These are phyloP conservation scores for Cerceris rybyensis DNA, from an alignment of 2,888 invertebrate species.

Conservation along the genomic window DNA sequence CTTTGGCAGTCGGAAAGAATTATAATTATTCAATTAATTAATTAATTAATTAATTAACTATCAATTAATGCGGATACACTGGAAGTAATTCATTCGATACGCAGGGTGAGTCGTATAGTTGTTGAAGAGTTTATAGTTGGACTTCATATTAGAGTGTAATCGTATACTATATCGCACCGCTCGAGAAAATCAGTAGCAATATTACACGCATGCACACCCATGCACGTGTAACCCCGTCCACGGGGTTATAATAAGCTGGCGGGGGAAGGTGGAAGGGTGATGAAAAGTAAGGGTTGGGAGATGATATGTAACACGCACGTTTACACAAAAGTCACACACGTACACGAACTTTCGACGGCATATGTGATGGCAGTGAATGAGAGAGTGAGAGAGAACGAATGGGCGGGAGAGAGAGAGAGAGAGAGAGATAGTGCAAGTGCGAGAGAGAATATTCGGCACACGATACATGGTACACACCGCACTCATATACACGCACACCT, in stretches of 20 bases:
- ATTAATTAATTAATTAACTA: constrained; percentile 67
- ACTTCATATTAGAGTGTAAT: constrained; percentile 78
- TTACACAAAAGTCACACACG: too few species aligned
- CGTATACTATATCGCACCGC: constrained; percentile 53
- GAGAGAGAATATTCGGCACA: too few species aligned
- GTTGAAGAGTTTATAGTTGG: constrained; percentile 79
- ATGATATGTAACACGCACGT: too few species aligned
- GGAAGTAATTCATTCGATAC: constrained; percentile 73
- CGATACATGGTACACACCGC: too few species aligned
- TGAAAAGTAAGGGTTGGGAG: too few species aligned
- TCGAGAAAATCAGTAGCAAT: constrained; percentile 65
- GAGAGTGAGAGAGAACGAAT: too few species aligned
- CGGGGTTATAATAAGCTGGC: constrained; percentile 1
- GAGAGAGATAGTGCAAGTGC: too few species aligned
- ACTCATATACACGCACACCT: constrained; percentile 4
- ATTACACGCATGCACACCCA: constrained; percentile 37
- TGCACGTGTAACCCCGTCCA: constrained; percentile 23
- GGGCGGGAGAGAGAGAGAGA: too few species aligned
- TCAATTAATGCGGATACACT: constrained; percentile 63
- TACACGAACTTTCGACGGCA: too few species aligned
- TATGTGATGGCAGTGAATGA: too few species aligned
- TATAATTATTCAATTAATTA: constrained; percentile 61
- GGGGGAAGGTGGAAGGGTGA: too few species aligned
- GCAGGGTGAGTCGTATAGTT: constrained; percentile 77
- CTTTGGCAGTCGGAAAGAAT: constrained; percentile 62